These are phyloP conservation scores for Manis pentadactyla DNA, from an alignment of 2,797 vertebrate species.

Conservation along the genomic window DNA sequence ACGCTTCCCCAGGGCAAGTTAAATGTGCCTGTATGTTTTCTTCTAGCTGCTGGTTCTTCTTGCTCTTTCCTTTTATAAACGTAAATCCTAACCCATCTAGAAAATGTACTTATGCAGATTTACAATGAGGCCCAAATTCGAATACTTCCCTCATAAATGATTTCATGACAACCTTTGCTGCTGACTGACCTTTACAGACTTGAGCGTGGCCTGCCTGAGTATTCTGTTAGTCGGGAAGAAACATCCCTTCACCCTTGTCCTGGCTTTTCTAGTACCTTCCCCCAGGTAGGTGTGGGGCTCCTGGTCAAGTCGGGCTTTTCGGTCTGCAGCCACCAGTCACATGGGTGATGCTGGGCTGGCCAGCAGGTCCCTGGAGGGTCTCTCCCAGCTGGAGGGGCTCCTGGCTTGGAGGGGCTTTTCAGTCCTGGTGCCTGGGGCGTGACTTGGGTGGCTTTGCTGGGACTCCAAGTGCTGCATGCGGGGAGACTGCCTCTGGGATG, in stretches of 20 bases:
- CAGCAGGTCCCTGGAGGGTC: neutral
- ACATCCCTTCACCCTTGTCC: neutral
- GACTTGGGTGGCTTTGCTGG: neutral
- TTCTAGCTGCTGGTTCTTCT: neutral
- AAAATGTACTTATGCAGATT: neutral
- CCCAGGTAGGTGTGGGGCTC: neutral
- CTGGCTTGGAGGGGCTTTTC: conserved; percentile 14
- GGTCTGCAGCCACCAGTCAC: neutral
- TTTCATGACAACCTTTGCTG: neutral
- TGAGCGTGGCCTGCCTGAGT: neutral
- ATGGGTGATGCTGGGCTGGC: neutral
- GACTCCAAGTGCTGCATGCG: neutral
- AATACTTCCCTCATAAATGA: neutral
- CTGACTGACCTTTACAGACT: neutral
- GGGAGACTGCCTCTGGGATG: neutral
- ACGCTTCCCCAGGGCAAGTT: neutral
- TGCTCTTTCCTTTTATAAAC: neutral
- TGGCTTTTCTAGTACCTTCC: neutral
- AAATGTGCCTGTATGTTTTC: neutral
- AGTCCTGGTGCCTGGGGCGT: neutral
- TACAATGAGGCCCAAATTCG: neutral
- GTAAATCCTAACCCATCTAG: neutral
- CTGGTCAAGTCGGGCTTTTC: neutral
- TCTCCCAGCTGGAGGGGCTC: neutral
- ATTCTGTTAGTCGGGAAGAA: neutral